Percentiles rank a stretch among this genome's conserved stretches.
Evolutionary conservation across 1,140 invertebrate genomes (phyloP).

Genomic region (Drosophila pandora): DNA sequence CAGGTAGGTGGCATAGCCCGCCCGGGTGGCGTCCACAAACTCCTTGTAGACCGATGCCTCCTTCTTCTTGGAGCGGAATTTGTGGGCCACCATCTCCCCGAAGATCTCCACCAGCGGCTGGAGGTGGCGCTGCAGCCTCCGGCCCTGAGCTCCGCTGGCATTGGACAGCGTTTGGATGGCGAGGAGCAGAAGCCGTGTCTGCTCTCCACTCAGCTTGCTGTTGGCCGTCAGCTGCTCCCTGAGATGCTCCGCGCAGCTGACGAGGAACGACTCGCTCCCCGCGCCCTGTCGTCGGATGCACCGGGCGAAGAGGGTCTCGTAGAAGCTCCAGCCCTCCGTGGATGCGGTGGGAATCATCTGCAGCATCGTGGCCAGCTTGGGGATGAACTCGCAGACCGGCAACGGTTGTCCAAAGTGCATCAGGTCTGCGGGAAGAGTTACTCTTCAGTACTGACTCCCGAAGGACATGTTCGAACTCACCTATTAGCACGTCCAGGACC

Average conservation of each 20-base stretch:
- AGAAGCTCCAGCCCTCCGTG: conserved; percentile 47
- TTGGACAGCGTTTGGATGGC: conserved; percentile 64
- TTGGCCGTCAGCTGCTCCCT: conserved; percentile 17
- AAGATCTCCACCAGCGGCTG: conserved; percentile 66
- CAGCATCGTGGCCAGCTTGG: conserved; percentile 34
- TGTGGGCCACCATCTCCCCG: conserved; percentile 54
- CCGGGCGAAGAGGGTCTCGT: conserved; percentile 56
- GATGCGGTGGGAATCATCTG: conserved; percentile 21
- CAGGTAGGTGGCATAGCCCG: conserved; percentile 56
- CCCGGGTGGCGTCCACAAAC: conserved; percentile 54
- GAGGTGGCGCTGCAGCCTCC: conserved; percentile 57
- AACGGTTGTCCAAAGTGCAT: conserved; percentile 64
- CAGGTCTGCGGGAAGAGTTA: conserved; percentile 27
- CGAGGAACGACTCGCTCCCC: conserved; percentile 43
- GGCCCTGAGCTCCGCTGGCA: conserved; percentile 42
- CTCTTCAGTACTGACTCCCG: too few species aligned
- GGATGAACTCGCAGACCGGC: conserved; percentile 48
- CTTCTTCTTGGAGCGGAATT: conserved; percentile 59
- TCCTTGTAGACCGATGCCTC: conserved; percentile 43
- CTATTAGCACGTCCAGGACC: conserved; percentile 51
- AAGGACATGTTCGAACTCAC: conserved; percentile 8
- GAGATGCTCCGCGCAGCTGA: conserved; percentile 44
- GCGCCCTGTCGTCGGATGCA: conserved; percentile 49
- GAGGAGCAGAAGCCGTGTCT: conserved; percentile 57
- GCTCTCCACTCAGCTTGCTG: conserved; percentile 8